A percentile compares a stretch with the other conserved stretches of the same genome.
These are phyloP conservation scores for Lepidurus apus DNA, from an alignment of 1,140 invertebrate genomes.

Conservation along the genomic window DNA sequence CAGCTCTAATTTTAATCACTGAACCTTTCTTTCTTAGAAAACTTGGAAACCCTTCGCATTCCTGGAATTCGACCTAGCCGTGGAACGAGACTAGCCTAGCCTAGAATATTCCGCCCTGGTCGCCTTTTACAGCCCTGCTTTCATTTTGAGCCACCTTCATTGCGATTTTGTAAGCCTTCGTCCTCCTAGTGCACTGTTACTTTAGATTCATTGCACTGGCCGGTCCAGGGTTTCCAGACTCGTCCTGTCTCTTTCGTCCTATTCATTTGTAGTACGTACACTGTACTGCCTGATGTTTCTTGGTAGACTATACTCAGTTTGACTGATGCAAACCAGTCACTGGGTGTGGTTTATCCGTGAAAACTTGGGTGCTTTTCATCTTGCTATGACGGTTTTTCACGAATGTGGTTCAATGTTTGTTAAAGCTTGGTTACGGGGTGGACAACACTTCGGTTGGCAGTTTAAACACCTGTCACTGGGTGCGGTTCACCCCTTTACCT, in stretches of 20 bases:
- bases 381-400: no score
- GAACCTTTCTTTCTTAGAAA: neutral
- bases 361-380: neutral
- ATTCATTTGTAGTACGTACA: neutral
- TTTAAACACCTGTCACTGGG: neutral
- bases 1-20: neutral
- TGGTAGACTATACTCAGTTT: conserved; percentile 12
- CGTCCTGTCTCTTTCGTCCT: neutral
- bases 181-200: neutral
- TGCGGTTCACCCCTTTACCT: neutral
- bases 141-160: neutral
- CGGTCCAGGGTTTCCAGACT: neutral
- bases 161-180: neutral
- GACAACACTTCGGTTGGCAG: conserved; percentile 16
- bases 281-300: neutral
- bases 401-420: neutral
- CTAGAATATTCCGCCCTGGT: neutral
- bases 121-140: neutral
- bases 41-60: neutral
- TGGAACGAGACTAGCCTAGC: neutral
- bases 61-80: neutral
- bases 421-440: neutral
- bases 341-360: conserved; percentile 17
- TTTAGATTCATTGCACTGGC: conserved; percentile 7
- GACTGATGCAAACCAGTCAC: conserved; percentile 1